Conservation (phyloP, 2,797 vertebrate species). For the Myotis planiceps region DNA sequence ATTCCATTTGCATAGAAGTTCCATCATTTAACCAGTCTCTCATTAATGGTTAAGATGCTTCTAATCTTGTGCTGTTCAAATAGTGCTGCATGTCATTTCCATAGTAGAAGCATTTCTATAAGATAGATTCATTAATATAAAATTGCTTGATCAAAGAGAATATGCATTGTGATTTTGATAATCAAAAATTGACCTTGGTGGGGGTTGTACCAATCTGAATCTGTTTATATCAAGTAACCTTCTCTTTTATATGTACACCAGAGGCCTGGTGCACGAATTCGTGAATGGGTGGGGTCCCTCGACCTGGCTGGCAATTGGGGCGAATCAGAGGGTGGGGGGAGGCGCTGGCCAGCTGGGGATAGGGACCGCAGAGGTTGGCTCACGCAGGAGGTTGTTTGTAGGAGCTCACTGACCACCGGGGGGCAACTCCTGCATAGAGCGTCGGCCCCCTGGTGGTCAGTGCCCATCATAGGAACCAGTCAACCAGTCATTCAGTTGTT, state of each 20-base stretch:
- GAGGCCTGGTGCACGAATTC: no score
- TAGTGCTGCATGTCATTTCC: not conserved
- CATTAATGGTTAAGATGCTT: not conserved
- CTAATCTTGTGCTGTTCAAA: not conserved
- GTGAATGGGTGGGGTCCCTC: no score
- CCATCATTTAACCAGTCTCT: not conserved
- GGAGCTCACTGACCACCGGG: no score
- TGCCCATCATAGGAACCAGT: no score
- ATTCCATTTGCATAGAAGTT: not conserved
- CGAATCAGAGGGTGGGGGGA: no score
- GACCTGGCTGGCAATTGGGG: no score
- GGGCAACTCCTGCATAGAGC: no score
- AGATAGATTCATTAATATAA: conserved; percentile 11
- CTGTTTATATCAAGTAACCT: not conserved
- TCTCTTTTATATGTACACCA: not conserved
- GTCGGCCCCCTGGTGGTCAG: no score
- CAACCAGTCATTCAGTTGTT: no score
- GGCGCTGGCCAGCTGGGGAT: rapidly evolving
- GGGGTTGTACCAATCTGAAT: not conserved
- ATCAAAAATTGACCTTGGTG: not conserved
- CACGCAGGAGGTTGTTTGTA: no score
- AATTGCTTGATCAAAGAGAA: not conserved
- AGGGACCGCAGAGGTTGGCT: no score
- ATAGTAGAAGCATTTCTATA: not conserved
- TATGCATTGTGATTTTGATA: not conserved